Evolutionary conservation across 2,888 invertebrate genomes (phyloP), one percentile per base, ranked within the genome.

Genomic region (Fragum sueziense): DNA sequence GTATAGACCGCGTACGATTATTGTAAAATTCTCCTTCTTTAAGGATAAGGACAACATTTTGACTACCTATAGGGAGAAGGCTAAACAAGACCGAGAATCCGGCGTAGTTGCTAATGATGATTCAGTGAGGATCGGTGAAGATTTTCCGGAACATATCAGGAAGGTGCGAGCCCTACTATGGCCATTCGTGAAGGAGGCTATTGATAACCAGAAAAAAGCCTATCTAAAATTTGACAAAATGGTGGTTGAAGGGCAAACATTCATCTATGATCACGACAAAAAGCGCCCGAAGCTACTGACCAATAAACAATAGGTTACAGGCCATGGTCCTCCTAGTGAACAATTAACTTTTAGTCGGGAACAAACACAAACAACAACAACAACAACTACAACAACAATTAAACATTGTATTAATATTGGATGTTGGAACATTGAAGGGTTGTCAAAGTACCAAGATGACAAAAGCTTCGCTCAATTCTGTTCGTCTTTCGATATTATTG

Each of bases 21-120:
- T 62, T 62, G 62, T 27, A 2, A 62, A 62, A 27, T 62, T 62
- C 34, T 62, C 62, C n/a, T 31, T 62, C 27, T 62, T 9, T 22
- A 62, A 62, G 27, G 62, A 62, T 27, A 62, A 62, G 57, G 57
- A 57, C 25, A 57, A 20, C 3, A 6, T 62, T 7, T 62, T 31
- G 31, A 6, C 2, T 6, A 20, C n/a, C 14, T 34, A 62, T 33
- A 33, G 20, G 14, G n/a, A 33, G 31, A 29, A 62, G 27, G 2
- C 7, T 17, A 62, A n/a, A n/a, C 11, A 27, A 3, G 57, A 57
- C 14, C n/a, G 57, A 27, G 57, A 57, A 57, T 11, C 25, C 6
- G n/a, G 57, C n/a, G 57, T 11, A 11, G 25, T 20, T 4, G 25
- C 25, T 25, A 20, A 57, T 27, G 25, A 57, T 27, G 25, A 57